Evolutionary conservation across 2,888 invertebrate species (phyloP).

Genomic region (Acanthopleura granulata): DNA sequence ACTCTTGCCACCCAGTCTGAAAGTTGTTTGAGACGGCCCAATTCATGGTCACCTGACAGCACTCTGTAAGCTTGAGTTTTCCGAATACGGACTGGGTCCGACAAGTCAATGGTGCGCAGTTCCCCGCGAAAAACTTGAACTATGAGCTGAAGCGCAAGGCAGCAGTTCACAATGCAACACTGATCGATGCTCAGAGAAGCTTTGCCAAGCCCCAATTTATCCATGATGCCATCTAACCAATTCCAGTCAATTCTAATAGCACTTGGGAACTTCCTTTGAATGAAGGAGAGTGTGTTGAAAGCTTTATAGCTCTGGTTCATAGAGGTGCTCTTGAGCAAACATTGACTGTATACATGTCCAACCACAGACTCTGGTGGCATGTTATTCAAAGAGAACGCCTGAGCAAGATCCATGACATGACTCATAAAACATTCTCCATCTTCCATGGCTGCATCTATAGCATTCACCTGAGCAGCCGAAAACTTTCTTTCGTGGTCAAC

Average conservation of each 20-base stretch:
- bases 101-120: slow-evolving; percentile 31
- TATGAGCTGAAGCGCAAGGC: slow-evolving; percentile 29
- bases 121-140: slow-evolving; percentile 33
- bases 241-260: slow-evolving; percentile 37
- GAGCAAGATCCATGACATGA: slow-evolving; percentile 34
- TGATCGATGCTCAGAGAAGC: background rate
- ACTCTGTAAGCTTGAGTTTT: slow-evolving; percentile 34
- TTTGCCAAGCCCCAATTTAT: background rate
- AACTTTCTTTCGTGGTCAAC: background rate
- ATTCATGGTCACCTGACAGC: slow-evolving; percentile 35
- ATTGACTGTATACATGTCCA: slow-evolving; percentile 24
- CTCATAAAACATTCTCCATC: slow-evolving; percentile 33
- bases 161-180: background rate
- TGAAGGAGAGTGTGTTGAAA: slow-evolving; percentile 29
- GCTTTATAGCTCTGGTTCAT: slow-evolving; percentile 24
- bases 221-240: slow-evolving; percentile 11
- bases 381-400: slow-evolving; percentile 30
- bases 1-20: slow-evolving; percentile 33
- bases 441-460: slow-evolving; percentile 36
- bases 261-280: slow-evolving; percentile 34
- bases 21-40: slow-evolving; percentile 33
- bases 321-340: slow-evolving; percentile 28
- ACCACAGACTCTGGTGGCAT: slow-evolving; percentile 27
- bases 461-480: slow-evolving; percentile 31
- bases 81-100: slow-evolving; percentile 34